Percentiles rank a stretch among this genome's conserved stretches.
Evolutionary conservation across 2,113 vertebrate species (phyloP).

Genomic region (Laticauda colubrina): DNA sequence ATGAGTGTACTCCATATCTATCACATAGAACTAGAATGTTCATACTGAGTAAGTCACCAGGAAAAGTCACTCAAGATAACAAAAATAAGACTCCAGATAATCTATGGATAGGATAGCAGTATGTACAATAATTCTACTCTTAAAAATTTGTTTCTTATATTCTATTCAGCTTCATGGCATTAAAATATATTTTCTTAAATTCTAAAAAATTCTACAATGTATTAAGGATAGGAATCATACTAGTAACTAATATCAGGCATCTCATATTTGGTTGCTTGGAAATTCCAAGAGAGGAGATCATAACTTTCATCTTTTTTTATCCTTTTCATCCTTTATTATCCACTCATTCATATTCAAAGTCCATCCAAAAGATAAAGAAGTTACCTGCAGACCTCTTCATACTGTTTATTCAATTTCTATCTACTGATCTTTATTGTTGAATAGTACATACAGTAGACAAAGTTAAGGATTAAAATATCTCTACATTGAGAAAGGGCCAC

Average conservation of each 20-base stretch:
- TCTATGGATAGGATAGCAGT: not conserved
- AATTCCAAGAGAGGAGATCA: not conserved
- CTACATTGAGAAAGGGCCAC: not conserved
- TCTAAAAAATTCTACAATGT: not conserved
- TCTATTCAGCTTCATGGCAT: not conserved
- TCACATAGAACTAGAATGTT: not conserved
- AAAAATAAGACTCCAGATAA: not conserved
- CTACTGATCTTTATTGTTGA: not conserved
- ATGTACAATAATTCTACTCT: not conserved
- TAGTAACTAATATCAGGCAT: not conserved
- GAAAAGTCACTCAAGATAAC: not conserved
- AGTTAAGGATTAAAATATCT: not conserved
- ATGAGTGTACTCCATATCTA: not conserved
- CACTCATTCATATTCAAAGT: not conserved
- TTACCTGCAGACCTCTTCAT: not conserved
- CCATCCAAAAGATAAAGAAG: not conserved
- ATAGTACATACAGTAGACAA: not conserved
- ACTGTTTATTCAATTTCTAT: not conserved
- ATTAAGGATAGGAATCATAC: not conserved
- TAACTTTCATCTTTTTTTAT: not conserved
- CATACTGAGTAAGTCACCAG: not conserved
- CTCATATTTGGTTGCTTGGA: not conserved
- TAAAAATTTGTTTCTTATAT: not conserved
- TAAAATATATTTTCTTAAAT: not conserved
- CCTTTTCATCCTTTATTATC: not conserved